Conservation (phyloP, 2,797 vertebrate genomes). For the Brotula barbata region DNA sequence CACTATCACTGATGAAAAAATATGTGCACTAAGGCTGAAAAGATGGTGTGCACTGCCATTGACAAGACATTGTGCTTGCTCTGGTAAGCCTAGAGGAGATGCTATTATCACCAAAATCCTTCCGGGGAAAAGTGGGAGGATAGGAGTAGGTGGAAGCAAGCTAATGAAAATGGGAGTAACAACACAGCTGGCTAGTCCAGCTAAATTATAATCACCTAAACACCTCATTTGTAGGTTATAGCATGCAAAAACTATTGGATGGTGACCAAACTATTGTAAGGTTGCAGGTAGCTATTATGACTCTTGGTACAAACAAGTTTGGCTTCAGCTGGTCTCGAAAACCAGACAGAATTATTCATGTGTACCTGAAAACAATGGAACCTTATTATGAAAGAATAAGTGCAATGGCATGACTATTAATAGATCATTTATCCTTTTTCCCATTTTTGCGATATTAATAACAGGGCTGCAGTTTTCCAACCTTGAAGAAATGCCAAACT, state of each 20-base stretch:
- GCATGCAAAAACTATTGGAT: conserved; percentile 13
- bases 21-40: conserved; percentile 13
- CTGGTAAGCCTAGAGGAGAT: conserved; percentile 39
- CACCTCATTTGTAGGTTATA: conserved; percentile 53
- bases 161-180: conserved; percentile 74
- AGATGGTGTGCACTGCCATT: not conserved
- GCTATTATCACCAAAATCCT: conserved; percentile 56
- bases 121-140: conserved; percentile 41
- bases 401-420: not conserved
- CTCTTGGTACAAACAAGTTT: conserved; percentile 7
- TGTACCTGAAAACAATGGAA: conserved; percentile 1
- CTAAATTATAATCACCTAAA: conserved; percentile 62
- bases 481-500: conserved; percentile 1
- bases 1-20: conserved; percentile 29
- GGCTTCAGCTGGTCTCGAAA: not conserved
- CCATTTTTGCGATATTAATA: not conserved
- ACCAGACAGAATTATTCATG: not conserved
- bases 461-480: conserved; percentile 2
- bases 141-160: conserved; percentile 51
- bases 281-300: conserved; percentile 22
- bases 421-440: not conserved
- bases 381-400: not conserved
- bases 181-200: conserved; percentile 64
- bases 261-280: not conserved
- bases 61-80: conserved; percentile 30